phyloP scores from a whole-genome alignment of 2,113 vertebrate species.

The Anser cygnoides region DNA sequence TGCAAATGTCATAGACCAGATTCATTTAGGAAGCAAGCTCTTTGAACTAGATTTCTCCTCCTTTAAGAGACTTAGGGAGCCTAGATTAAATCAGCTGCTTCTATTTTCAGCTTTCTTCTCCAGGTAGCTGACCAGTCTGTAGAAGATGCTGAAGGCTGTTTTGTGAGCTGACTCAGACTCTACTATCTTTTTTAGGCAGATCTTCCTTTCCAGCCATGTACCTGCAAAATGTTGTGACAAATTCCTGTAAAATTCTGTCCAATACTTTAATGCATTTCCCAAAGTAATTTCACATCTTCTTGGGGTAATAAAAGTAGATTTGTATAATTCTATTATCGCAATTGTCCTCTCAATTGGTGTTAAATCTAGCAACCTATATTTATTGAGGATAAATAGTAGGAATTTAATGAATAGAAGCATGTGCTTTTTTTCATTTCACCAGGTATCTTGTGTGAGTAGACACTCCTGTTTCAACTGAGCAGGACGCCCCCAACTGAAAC shows the following conservation, averaged over 20 bases:
- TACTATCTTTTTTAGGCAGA: not conserved
- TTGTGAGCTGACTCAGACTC: not conserved
- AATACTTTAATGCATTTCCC: not conserved
- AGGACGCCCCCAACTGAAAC: not conserved
- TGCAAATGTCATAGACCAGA: not conserved
- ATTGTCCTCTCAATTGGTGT: not conserved
- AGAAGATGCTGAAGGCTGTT: not conserved
- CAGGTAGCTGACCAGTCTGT: not conserved
- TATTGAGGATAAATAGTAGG: not conserved
- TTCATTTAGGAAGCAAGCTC: not conserved
- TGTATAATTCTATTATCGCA: not conserved
- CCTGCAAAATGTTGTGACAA: not conserved
- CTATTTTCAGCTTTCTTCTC: not conserved
- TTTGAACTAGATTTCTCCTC: not conserved
- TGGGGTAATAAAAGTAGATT: not conserved
- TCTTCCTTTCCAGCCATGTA: not conserved
- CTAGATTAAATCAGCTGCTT: not conserved
- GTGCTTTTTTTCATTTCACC: not conserved
- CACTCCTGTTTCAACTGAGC: not conserved
- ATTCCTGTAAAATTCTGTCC: not conserved
- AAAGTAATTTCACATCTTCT: not conserved
- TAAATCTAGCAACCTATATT: not conserved
- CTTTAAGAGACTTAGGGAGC: not conserved
- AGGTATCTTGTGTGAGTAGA: not conserved
- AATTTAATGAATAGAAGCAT: not conserved